Base-by-base conservation (phyloP, 2,888 invertebrate genomes). In the Sepiola atlantica region DNA sequence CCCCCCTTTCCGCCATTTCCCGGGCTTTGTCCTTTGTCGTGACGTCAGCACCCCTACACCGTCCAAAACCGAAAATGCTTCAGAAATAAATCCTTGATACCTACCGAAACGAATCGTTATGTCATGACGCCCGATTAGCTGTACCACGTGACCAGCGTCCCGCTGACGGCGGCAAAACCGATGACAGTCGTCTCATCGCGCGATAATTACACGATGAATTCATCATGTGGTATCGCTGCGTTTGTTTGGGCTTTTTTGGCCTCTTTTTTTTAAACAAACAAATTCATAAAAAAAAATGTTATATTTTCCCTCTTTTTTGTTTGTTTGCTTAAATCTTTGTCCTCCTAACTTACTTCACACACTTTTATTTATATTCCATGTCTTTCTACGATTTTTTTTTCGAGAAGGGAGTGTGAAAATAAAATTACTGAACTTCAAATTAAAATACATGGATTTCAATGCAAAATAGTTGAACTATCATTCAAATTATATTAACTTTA, bases 41-140 rank as follows among this genome's bases (percentile, higher is more conserved):
- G 77, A n/a, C 77, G 77, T 77, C n/a, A 77, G 77, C 77, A 77
- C 77, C 77, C 77, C 77, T 77, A 14, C 77, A 16, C 77, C 77
- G 18, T 77, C n/a, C 77, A 32, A 77, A 77, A 45, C 2, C 1
- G 14, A 32, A n/a, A 77, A 2, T n/a, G 10, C 8, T 77, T 77
- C 16, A 77, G 45, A 77, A 77, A 32, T 77, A 77, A 77, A 77
- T 12, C 77, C 77, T 77, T 77, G 77, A 77, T 77, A n/a, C 77
- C 77, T n/a, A 77, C 77, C 77, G 77, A n/a, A 77, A 77, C 77
- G 32, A 77, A 77, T 77, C 32, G 14, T 77, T 77, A 77, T 77
- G 77, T 77, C 77, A 77, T 77, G 77, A n/a, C 77, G 77, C n/a
- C 77, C 77, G 77, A 77, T 77, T 77, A 77, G n/a, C 77, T n/a